Evolutionary conservation across 2,797 vertebrate genomes (phyloP).

Genomic region (Alectoris magna): DNA sequence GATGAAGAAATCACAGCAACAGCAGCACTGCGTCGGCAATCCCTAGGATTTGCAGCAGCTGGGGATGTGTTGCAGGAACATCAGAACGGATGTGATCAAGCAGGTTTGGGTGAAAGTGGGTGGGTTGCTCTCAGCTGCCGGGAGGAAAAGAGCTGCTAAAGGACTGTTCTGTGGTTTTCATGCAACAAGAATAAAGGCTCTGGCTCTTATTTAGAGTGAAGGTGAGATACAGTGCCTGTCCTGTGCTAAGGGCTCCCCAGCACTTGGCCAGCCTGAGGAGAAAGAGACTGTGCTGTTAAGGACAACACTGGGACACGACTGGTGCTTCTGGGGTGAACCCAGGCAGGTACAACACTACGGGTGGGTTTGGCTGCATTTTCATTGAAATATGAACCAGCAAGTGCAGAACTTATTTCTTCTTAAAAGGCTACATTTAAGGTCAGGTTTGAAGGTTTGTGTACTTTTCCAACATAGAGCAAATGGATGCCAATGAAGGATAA

Average conservation of each 20-base stretch:
- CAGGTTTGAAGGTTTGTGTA: background rate
- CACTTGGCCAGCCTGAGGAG: accelerated
- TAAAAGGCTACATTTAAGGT: background rate
- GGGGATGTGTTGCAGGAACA: background rate
- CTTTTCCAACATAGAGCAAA: background rate
- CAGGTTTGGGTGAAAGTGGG: background rate
- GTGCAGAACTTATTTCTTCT: background rate
- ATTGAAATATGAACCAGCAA: background rate
- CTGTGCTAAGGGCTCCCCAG: background rate
- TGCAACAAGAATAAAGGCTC: background rate
- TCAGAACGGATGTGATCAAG: background rate
- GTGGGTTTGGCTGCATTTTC: background rate
- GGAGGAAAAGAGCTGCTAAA: background rate
- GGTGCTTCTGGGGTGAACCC: background rate
- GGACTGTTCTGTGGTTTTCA: background rate
- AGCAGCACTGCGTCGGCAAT: background rate
- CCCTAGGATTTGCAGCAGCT: background rate
- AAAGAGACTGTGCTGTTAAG: background rate
- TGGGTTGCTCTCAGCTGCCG: background rate
- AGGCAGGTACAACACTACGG: background rate
- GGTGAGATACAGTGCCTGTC: background rate
- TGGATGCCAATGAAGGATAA: background rate
- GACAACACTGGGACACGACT: background rate
- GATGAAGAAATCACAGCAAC: background rate
- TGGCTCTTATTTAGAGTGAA: background rate